Percentiles rank a stretch among this genome's conserved stretches.
These are phyloP conservation scores for Tympanuchus pallidicinctus DNA, from an alignment of 2,113 vertebrate species.

Conservation along the genomic window DNA sequence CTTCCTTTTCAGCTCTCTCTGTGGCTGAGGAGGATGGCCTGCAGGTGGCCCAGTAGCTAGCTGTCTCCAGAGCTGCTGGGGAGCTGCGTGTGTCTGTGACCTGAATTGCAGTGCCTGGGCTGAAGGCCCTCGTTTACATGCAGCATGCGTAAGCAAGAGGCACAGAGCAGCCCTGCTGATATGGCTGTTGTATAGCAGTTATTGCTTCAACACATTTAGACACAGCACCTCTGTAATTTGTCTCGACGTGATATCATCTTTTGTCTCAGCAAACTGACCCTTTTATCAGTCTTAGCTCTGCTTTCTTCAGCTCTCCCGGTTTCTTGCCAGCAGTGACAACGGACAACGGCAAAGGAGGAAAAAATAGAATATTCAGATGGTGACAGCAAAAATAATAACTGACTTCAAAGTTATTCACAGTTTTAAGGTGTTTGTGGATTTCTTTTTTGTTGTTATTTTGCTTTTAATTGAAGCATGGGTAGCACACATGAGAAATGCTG, in stretches of 20 bases:
- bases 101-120: slow-evolving; percentile 69
- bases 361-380: background rate
- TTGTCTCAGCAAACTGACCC: slow-evolving; percentile 73
- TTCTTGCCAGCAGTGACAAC: background rate
- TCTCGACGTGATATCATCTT: slow-evolving; percentile 74
- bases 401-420: slow-evolving; percentile 13
- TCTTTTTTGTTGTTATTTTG: background rate
- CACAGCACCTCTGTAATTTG: slow-evolving; percentile 74
- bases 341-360: background rate
- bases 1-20: slow-evolving; percentile 56
- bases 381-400: background rate
- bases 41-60: slow-evolving; percentile 75
- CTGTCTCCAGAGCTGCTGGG: slow-evolving; percentile 67
- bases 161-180: slow-evolving; percentile 76
- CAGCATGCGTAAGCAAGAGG: slow-evolving; percentile 75
- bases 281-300: slow-evolving; percentile 62
- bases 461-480: background rate
- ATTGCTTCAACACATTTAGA: slow-evolving; percentile 72
- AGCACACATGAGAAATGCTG: background rate
- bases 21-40: slow-evolving; percentile 69
- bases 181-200: slow-evolving; percentile 70
- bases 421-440: background rate
- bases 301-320: slow-evolving; percentile 9
- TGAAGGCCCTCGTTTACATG: slow-evolving; percentile 80
- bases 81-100: slow-evolving; percentile 71